A percentile compares a stretch with the other conserved stretches of the same genome.
Evolutionary conservation across 2,888 invertebrate species (phyloP).

Genomic region (Apocheima hispidaria): DNA sequence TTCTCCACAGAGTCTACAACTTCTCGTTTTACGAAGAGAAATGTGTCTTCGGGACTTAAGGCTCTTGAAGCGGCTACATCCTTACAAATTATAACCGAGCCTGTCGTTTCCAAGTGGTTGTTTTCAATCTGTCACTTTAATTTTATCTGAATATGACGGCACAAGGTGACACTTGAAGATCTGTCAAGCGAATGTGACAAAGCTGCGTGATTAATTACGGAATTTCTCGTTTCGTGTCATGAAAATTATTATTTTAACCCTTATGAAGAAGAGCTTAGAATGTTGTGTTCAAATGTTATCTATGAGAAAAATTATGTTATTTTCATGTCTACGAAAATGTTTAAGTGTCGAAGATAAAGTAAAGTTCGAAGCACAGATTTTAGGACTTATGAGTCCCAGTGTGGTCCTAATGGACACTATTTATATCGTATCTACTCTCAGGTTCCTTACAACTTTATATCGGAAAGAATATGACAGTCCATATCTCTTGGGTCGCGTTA

Average conservation of each 20-base stretch:
- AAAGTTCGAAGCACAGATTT: too few species aligned
- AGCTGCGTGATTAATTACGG: constrained; percentile 39
- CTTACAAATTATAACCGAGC: constrained; percentile 16
- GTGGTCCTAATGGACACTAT: too few species aligned
- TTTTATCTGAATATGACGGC: constrained; percentile 31
- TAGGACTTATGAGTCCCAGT: too few species aligned
- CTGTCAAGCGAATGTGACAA: constrained; percentile 29
- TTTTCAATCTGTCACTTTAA: constrained; percentile 29
- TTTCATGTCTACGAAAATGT: too few species aligned
- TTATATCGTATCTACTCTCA: too few species aligned
- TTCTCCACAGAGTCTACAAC: constrained; percentile 1
- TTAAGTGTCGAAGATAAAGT: too few species aligned
- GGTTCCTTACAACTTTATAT: neutral
- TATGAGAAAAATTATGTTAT: neutral
- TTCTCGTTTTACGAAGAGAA: constrained; percentile 8
- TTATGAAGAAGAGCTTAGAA: constrained; percentile 16
- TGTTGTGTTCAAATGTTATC: neutral
- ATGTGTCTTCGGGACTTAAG: constrained; percentile 10
- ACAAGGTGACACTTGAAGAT: constrained; percentile 32
- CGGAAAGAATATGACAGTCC: neutral
- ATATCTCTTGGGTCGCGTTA: neutral
- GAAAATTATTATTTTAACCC: constrained; percentile 37
- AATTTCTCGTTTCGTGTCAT: constrained; percentile 33
- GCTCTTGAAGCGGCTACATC: constrained; percentile 14
- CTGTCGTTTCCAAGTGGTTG: constrained; percentile 11